A percentile compares a stretch with the other conserved stretches of the same genome.
These are phyloP conservation scores for Sebastes matsubarae DNA, from an alignment of 2,797 vertebrate species.

Conservation along the genomic window DNA sequence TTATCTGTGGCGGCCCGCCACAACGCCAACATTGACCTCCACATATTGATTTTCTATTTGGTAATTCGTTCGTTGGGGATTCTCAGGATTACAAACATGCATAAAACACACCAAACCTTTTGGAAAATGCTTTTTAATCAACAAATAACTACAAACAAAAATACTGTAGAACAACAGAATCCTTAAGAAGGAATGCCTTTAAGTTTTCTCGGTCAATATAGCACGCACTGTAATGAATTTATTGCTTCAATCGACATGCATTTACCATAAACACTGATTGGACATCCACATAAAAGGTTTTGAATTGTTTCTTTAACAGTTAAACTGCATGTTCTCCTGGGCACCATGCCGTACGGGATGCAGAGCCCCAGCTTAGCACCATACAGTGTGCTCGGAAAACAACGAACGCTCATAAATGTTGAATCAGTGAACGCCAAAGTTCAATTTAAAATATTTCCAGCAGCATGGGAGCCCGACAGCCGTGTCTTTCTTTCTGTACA, in stretches of 20 bases:
- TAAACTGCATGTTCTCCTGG: conserved; percentile 39
- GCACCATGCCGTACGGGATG: conserved; percentile 36
- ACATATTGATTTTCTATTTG: neutral
- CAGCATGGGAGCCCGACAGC: neutral
- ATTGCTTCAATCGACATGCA: neutral
- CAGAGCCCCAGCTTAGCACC: conserved; percentile 40
- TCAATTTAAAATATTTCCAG: conserved; percentile 32
- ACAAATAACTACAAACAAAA: too few relatives aligned
- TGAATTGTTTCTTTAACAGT: neutral
- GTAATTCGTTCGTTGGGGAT: too few relatives aligned
- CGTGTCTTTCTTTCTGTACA: neutral
- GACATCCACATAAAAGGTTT: neutral
- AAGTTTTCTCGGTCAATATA: neutral
- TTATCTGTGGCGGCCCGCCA: neutral
- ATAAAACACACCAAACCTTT: too few relatives aligned
- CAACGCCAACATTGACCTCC: neutral
- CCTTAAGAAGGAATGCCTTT: neutral
- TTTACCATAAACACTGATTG: neutral
- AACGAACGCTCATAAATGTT: conserved; percentile 65
- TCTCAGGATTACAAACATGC: too few relatives aligned
- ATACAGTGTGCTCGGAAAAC: conserved; percentile 49
- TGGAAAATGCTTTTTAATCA: too few relatives aligned
- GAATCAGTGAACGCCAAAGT: conserved; percentile 40
- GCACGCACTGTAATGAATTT: too few relatives aligned
- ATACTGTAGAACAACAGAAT: too few relatives aligned